Evolutionary conservation across 92 coral and sea anemone genomes (phyloP), one percentile per base, ranked within the genome.

Genomic region (Zoanthus gigantus): DNA sequence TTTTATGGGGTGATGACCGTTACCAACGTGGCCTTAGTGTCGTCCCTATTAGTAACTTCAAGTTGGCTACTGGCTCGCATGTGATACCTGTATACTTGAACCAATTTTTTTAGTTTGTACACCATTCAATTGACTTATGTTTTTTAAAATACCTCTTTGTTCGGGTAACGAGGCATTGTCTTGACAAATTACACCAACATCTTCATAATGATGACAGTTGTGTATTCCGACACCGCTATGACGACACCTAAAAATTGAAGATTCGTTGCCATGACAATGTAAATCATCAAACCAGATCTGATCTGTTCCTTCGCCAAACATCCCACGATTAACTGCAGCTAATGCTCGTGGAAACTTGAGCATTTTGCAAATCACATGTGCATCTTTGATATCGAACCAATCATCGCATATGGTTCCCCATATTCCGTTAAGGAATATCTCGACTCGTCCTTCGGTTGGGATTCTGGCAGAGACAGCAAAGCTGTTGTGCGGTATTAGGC

Each of bases 341-440:
- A 78, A 10, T 0, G 69, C 83, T 14, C 52, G 29, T 32, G 29
- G 53, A 37, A 78, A 78, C 15, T 68, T 68, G 3, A 54, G 47
- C 83, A 78, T 78, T 18, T 12, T 31, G 34, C 83, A 78, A 60
- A 78, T 56, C 45, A 78, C 83, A 37, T 57, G 83, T 10, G 83
- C 83, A 30, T 32, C 83, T 10, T 78, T 78, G 28, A 78, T 78
- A 37, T 78, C 53, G 52, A 78, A 78, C 12, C 31, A 13, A 56
- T 78, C 83, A 78, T 78, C 83, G 17, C 83, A 78, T 11, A 78
- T 57, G 29, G 69, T 78, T 8, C 83, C 83, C 83, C 83, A 78
- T 2, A n/a, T 15, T 8, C 83, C 83, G 17, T 78, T 78, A 5
- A 78, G 11, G 32, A 78, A 53, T 45, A 78, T 31, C 5, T 78